phyloP scores from a whole-genome alignment of 2,888 invertebrate genomes.

The Philonicus albiceps region DNA sequence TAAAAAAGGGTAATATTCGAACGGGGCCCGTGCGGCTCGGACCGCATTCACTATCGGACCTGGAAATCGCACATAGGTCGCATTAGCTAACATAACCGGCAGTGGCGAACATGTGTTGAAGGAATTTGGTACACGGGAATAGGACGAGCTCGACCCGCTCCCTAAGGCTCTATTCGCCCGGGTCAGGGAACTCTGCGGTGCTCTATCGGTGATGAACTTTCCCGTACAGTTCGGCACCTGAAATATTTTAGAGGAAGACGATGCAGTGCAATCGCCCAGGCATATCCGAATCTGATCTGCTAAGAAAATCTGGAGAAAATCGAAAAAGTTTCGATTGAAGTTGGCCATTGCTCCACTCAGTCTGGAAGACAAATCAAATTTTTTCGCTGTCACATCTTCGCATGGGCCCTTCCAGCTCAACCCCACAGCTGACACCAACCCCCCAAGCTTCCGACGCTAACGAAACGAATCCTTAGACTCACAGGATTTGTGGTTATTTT shows the following conservation, averaged over 20 bases:
- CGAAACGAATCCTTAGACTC: constrained; percentile 26
- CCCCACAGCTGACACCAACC: not conserved
- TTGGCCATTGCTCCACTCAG: constrained; percentile 10
- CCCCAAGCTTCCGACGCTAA: not conserved
- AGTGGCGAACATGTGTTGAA: constrained; percentile 28
- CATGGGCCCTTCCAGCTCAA: not conserved
- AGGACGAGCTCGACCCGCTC: not conserved
- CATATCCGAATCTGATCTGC: constrained; percentile 4
- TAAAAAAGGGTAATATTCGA: constrained; percentile 15
- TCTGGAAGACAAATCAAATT: constrained; percentile 35
- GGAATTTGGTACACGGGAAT: constrained; percentile 22
- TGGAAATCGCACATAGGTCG: constrained; percentile 27
- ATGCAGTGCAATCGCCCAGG: not conserved
- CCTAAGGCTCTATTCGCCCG: not conserved
- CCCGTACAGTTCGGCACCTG: not conserved
- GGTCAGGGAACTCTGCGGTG: constrained; percentile 21
- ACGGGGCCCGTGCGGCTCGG: not conserved
- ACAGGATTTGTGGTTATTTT: constrained; percentile 27
- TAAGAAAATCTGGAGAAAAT: constrained; percentile 30
- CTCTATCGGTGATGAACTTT: constrained; percentile 20
- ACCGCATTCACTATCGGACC: constrained; percentile 4
- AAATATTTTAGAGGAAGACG: not conserved
- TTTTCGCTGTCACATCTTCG: constrained; percentile 26
- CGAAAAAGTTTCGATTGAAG: constrained; percentile 41
- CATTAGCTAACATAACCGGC: constrained; percentile 37